Conservation (phyloP, 2,113 vertebrate species). For the Thunnus maccoyii region DNA sequence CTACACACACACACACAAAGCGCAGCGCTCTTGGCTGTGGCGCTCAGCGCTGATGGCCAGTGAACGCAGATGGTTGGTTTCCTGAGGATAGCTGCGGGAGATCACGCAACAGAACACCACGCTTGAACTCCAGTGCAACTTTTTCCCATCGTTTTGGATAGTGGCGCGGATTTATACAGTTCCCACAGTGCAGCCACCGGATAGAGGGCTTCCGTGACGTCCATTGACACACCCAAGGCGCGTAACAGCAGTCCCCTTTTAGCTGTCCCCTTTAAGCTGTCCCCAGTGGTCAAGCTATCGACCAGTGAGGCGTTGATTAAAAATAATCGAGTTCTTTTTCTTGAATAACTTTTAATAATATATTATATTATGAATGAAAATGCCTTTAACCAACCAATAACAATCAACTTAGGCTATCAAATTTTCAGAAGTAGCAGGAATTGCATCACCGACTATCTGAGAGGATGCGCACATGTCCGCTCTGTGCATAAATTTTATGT, state of each 20-base stretch:
- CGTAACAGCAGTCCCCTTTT: constrained; percentile 38
- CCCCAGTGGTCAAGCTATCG: not conserved
- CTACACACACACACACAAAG: not conserved
- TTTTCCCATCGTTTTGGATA: constrained; percentile 72
- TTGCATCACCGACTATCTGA: not conserved
- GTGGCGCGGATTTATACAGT: constrained; percentile 81
- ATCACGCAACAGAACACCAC: constrained; percentile 70
- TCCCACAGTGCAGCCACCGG: constrained; percentile 80
- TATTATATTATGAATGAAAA: not conserved
- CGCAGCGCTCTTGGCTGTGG: constrained; percentile 41
- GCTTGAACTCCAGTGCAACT: constrained; percentile 73
- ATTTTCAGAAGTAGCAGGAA: not conserved
- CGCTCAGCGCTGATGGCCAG: constrained; percentile 39
- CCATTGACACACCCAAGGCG: constrained; percentile 75
- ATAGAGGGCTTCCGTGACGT: constrained; percentile 77
- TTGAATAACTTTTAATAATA: not conserved
- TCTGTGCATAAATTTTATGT: not conserved
- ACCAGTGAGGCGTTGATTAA: not conserved
- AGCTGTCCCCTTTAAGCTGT: not conserved
- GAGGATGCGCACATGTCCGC: not conserved
- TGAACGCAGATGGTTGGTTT: constrained; percentile 45
- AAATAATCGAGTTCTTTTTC: too few relatives aligned
- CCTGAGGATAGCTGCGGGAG: constrained; percentile 65
- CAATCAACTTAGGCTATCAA: not conserved
- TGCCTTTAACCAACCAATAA: not conserved